Conservation (phyloP, 2,797 vertebrate genomes). For the Leptatherina wallacei region DNA sequence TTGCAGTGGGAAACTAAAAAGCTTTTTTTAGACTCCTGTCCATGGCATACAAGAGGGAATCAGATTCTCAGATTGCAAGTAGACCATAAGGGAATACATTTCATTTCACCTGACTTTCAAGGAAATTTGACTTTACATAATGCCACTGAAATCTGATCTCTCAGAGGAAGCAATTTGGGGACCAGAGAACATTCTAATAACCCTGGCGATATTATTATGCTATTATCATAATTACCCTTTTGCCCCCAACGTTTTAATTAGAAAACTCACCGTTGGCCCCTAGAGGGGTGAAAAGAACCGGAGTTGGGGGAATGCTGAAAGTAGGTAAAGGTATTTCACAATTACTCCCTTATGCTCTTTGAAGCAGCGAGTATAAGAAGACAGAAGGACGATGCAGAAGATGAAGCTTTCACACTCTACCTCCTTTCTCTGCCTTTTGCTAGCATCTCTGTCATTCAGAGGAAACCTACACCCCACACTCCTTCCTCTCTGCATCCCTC, state of each 20-base stretch:
- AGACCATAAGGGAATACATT: conserved; percentile 70
- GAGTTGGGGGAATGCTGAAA: conserved; percentile 65
- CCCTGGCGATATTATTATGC: conserved; percentile 85
- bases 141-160: conserved; percentile 80
- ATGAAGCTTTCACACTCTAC: conserved; percentile 55
- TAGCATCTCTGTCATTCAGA: conserved; percentile 63
- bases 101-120: conserved; percentile 81
- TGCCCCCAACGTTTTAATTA: conserved; percentile 86
- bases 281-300: conserved; percentile 61
- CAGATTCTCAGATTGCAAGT: conserved; percentile 72
- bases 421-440: conserved; percentile 41
- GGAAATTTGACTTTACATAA: conserved; percentile 81
- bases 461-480: conserved; percentile 45
- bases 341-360: conserved; percentile 83
- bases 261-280: conserved; percentile 79
- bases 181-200: conserved; percentile 84
- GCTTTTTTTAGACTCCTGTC: conserved; percentile 63
- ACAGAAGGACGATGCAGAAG: conserved; percentile 57
- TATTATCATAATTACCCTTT: conserved; percentile 89
- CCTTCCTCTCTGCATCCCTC: conserved; percentile 18
- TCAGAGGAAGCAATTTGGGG: conserved; percentile 84
- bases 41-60: conserved; percentile 70
- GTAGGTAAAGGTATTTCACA: conserved; percentile 82
- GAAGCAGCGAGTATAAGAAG: conserved; percentile 46
- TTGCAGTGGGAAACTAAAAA: conserved; percentile 72